Conservation (phyloP, 2,113 vertebrate species). For the Stercorarius parasiticus region DNA sequence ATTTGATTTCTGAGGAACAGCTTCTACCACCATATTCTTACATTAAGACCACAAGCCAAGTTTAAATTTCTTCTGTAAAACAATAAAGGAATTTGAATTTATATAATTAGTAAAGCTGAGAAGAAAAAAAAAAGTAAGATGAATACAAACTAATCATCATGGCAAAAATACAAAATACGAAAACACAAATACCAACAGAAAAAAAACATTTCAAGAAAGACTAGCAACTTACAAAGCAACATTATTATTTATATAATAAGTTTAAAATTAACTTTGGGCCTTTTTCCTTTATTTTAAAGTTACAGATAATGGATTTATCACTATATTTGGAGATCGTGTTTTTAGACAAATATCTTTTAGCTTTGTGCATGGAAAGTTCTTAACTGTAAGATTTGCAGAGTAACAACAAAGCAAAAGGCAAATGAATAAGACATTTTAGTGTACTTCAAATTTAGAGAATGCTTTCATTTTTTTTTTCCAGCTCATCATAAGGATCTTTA, state of each 20-base stretch:
- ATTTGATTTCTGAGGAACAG: not conserved
- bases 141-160: not conserved
- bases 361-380: not conserved
- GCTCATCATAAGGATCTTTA: not conserved
- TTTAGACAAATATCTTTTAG: not conserved
- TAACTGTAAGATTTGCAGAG: not conserved
- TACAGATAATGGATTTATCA: not conserved
- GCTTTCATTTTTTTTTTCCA: not conserved
- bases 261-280: not conserved
- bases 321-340: not conserved
- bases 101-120: not conserved
- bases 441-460: not conserved
- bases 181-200: not conserved
- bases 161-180: conserved; percentile 1
- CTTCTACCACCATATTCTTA: not conserved
- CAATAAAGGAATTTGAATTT: not conserved
- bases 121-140: not conserved
- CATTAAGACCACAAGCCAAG: not conserved
- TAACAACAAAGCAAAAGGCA: not conserved
- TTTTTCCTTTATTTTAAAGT: not conserved
- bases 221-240: not conserved
- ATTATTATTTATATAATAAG: not conserved
- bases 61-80: not conserved
- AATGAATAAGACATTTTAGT: not conserved
- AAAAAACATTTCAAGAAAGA: not conserved